phyloP scores from a whole-genome alignment of 2,888 invertebrate genomes.

The Caenorhabditis zanzibari region DNA sequence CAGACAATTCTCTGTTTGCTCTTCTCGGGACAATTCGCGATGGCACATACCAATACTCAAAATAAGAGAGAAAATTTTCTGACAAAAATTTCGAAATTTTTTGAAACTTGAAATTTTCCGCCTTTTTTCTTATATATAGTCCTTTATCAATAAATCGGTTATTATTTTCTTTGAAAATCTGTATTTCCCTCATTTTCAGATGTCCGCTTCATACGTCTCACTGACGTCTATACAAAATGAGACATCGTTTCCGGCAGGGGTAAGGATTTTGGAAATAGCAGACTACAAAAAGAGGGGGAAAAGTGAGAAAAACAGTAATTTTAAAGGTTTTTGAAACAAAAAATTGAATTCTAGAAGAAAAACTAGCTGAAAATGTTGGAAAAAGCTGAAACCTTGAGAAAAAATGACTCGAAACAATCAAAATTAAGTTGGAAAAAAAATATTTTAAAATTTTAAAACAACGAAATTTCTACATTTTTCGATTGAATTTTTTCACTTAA shows the following conservation, averaged over 20 bases:
- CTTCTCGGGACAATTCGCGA: not conserved
- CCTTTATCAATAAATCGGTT: too few relatives aligned
- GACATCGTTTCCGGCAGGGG: slow-evolving; percentile 60
- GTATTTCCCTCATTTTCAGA: slow-evolving; percentile 1
- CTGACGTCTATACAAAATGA: slow-evolving; percentile 29
- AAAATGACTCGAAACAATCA: too few relatives aligned
- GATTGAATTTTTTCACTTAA: too few relatives aligned
- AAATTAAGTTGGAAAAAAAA: too few relatives aligned
- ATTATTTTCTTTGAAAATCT: not conserved
- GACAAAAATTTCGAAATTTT: not conserved
- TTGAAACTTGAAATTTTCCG: not conserved
- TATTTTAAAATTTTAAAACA: too few relatives aligned
- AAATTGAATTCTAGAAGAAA: too few relatives aligned
- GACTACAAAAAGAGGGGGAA: not conserved
- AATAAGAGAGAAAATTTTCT: not conserved
- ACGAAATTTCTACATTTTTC: too few relatives aligned
- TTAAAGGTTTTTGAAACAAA: too few relatives aligned
- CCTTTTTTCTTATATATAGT: not conserved
- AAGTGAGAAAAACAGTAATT: too few relatives aligned
- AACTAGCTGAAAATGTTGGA: too few relatives aligned
- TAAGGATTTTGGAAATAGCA: slow-evolving; percentile 28
- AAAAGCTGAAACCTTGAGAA: too few relatives aligned
- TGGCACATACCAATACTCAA: slow-evolving; percentile 15
- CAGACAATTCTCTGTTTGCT: slow-evolving; percentile 18
- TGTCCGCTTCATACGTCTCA: slow-evolving; percentile 25